These are phyloP conservation scores for Acronicta alni DNA, from an alignment of 2,888 invertebrate genomes.

Conservation along the genomic window DNA sequence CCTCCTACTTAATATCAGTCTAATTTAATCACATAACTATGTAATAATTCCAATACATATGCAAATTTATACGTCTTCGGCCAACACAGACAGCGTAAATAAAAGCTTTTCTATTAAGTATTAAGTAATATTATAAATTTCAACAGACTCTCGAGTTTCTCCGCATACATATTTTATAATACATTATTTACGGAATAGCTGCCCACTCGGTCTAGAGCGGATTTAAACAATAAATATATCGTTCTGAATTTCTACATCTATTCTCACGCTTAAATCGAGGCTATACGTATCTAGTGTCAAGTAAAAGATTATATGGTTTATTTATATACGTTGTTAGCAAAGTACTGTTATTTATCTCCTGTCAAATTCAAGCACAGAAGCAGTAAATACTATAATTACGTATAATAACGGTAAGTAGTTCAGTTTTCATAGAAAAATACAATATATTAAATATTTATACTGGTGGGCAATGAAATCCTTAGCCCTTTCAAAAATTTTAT, in stretches of 20 bases:
- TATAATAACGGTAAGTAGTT: too few species aligned
- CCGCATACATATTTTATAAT: slow-evolving; percentile 43
- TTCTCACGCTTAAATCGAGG: slow-evolving; percentile 46
- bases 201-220: slow-evolving; percentile 40
- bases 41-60: slow-evolving; percentile 24
- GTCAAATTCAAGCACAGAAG: slow-evolving; percentile 26
- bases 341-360: slow-evolving; percentile 30
- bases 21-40: slow-evolving; percentile 25
- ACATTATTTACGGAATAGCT: slow-evolving; percentile 41
- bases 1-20: slow-evolving; percentile 2
- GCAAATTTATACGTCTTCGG: slow-evolving; percentile 20
- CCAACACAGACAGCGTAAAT: slow-evolving; percentile 17
- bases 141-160: slow-evolving; percentile 38
- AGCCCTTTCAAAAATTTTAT: too few species aligned
- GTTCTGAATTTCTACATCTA: slow-evolving; percentile 25
- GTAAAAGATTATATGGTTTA: slow-evolving; percentile 42
- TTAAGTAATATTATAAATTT: slow-evolving; percentile 36
- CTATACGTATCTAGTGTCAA: slow-evolving; percentile 41
- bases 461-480: too few species aligned
- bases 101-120: slow-evolving; percentile 26
- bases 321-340: slow-evolving; percentile 44
- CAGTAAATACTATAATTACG: too few species aligned
- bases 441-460: too few species aligned
- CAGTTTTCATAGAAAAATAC: too few species aligned
- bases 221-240: slow-evolving; percentile 50